phyloP scores from a whole-genome alignment of 37 sponge, comb jelly and placozoan genomes.

The Beroe forskalii region DNA sequence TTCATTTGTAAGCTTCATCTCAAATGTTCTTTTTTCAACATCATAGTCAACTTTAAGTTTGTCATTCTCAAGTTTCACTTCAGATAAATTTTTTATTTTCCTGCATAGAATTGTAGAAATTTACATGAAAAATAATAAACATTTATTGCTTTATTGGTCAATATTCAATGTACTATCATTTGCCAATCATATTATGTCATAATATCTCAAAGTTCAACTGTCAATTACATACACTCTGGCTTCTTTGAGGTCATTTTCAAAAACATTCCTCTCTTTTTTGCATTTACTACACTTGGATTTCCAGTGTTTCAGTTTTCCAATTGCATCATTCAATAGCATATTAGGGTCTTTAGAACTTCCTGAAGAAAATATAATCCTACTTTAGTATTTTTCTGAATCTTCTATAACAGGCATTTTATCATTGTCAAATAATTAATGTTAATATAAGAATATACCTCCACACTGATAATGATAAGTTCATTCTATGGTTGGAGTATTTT shows the following conservation, averaged over 20 bases:
- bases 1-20: constrained; percentile 17
- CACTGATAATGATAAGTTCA: too few relatives aligned
- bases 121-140: neutral
- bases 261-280: neutral
- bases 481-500: too few relatives aligned
- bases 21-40: constrained; percentile 22
- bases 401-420: too few relatives aligned
- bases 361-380: too few relatives aligned
- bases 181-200: too few relatives aligned
- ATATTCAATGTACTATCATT: neutral
- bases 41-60: constrained; percentile 24
- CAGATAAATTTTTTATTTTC: neutral
- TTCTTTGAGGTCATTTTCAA: neutral
- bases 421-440: too few relatives aligned
- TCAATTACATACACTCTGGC: constrained; percentile 2
- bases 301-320: constrained; percentile 28
- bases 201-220: too few relatives aligned
- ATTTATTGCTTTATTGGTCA: neutral
- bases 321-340: neutral
- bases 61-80: neutral
- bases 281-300: constrained; percentile 35
- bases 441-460: too few relatives aligned
- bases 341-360: neutral
- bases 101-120: too few relatives aligned
- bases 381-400: too few relatives aligned